Evolutionary conservation across 2,888 invertebrate genomes (phyloP), one percentile per base, ranked within the genome.

Genomic region (Thereva nobilitata): DNA sequence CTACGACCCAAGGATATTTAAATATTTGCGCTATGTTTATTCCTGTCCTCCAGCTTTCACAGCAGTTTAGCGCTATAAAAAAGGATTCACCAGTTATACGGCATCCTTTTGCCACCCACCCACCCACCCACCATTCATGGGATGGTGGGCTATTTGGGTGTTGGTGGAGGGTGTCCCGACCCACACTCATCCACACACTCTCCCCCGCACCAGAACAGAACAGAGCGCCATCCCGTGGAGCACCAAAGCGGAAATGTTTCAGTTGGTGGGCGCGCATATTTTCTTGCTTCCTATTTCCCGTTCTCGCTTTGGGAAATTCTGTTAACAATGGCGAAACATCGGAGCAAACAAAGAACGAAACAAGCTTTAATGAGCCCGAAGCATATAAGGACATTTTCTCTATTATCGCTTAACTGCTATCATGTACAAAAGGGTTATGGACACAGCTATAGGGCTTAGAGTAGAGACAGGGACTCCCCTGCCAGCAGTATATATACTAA

Each of bases 331-430:
- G 61, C 49, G 40, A 61, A 23, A 49, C 61, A 49, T 61, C 61
- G 40, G 40, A 61, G 49, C 61, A 61, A 61, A 61, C 61, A 61
- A 23, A 61, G 61, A 34, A 45, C 61, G 61, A 61, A 40, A 50
- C 53, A 66, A 63, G 61, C 68, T 66, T 68, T 68, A 68, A 68
- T 66, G 68, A 68, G 68, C 64, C 54, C 54, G 23, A 61, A 63
- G 66, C 66, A 66, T 68, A 66, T 68, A 61, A 68, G 68, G 68
- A 68, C 68, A 68, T 68, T 65, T 23, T 65, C 68, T 61, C 65
- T 56, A 65, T 68, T 68, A 56, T 66, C 66, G 63, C 55, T 66
- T 66, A 57, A 66, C 65, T 63, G 61, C 68, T 65, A 66, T 54
- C 41, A 49, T 38, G 56, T 49, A 54, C 56, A 12, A 56, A 52